Evolutionary conservation across 2,888 invertebrate genomes (phyloP).

Genomic region (Amiota mariae): DNA sequence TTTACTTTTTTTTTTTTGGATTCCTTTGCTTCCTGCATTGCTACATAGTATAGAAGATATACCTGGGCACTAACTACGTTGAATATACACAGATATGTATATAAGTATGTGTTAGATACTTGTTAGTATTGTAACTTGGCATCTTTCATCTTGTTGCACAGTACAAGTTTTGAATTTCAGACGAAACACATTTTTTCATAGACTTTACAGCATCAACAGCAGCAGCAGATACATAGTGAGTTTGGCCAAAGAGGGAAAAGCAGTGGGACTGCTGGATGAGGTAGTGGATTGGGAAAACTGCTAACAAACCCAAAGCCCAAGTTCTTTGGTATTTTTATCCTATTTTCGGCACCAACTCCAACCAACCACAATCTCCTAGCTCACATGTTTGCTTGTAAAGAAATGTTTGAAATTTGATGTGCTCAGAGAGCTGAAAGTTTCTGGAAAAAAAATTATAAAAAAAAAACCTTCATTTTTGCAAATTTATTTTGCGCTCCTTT

Average conservation of each 20-base stretch:
- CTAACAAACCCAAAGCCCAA: no score
- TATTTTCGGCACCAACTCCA: no score
- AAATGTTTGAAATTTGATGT: constrained; percentile 22
- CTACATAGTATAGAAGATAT: not conserved
- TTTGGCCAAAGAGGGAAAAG: not conserved
- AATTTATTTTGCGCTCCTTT: constrained; percentile 19
- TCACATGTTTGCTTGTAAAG: not conserved
- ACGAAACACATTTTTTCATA: constrained; percentile 13
- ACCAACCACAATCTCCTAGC: not conserved
- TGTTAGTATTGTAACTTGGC: no score
- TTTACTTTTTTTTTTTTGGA: not conserved
- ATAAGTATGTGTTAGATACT: no score
- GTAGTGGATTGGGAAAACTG: no score
- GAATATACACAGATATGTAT: no score
- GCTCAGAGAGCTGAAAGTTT: not conserved
- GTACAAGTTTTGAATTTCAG: constrained; percentile 25
- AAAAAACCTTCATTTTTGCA: constrained; percentile 2
- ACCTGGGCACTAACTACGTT: constrained; percentile 6
- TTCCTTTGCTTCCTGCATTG: not conserved
- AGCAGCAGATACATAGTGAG: not conserved
- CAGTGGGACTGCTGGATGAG: not conserved
- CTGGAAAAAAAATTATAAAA: not conserved
- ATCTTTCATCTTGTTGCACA: constrained; percentile 12
- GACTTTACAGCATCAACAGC: not conserved
- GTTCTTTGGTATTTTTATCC: no score